Conservation (phyloP, 2,888 invertebrate species). For the Leuctra nigra region DNA sequence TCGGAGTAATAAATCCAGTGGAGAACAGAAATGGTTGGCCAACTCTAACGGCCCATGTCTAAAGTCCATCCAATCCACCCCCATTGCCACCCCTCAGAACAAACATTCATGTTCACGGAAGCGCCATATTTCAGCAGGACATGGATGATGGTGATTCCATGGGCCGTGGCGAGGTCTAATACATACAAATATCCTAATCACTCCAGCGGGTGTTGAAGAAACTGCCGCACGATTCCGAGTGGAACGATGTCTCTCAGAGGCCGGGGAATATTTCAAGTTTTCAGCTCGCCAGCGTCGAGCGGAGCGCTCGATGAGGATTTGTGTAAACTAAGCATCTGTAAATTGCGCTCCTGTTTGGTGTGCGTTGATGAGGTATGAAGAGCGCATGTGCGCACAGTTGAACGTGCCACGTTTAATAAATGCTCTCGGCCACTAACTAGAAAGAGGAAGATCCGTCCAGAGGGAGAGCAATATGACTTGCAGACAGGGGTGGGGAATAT, state of each 20-base stretch:
- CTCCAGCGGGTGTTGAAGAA: too few species aligned
- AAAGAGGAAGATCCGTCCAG: slow-evolving; percentile 7
- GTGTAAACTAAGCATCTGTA: too few species aligned
- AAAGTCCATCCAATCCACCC: slow-evolving; percentile 5
- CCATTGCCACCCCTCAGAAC: slow-evolving; percentile 15
- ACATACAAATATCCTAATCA: slow-evolving; percentile 13
- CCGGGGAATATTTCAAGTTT: too few species aligned
- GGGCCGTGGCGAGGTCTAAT: slow-evolving; percentile 23
- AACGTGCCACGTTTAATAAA: slow-evolving; percentile 11
- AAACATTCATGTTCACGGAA: slow-evolving; percentile 24
- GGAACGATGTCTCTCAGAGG: too few species aligned
- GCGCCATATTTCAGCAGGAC: slow-evolving; percentile 27
- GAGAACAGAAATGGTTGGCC: slow-evolving; percentile 27
- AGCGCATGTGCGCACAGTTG: background rate
- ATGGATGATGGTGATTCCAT: slow-evolving; percentile 26
- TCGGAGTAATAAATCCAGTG: slow-evolving; percentile 25
- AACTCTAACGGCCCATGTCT: slow-evolving; percentile 19
- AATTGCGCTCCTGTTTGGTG: too few species aligned
- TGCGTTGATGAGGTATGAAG: too few species aligned
- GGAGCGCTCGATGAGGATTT: too few species aligned
- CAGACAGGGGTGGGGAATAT: slow-evolving; percentile 7
- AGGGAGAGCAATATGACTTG: slow-evolving; percentile 4
- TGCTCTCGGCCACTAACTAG: slow-evolving; percentile 12
- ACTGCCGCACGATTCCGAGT: too few species aligned
- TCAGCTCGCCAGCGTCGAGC: too few species aligned